Base-by-base conservation (phyloP, 1,140 invertebrate species). In the Antheraea pernyi region DNA sequence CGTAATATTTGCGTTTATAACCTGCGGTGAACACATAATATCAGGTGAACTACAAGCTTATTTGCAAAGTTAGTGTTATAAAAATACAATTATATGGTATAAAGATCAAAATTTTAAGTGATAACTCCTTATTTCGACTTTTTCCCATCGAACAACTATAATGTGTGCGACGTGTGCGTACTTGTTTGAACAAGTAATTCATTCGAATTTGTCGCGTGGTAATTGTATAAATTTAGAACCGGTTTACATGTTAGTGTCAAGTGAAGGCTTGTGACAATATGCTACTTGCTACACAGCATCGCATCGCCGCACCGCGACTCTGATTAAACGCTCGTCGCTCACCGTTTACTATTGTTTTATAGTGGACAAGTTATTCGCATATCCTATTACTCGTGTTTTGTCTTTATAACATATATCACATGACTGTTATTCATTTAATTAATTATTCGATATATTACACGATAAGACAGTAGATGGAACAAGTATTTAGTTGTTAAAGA, bases 211-310 rank as follows among this genome's bases (percentile, higher is more conserved):
- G 61, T 63, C 30, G n/a, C 61, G 30, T 37, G 76, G 46, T 42
- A 68, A 71, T 68, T 59, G 69, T 71, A 65, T 63, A 19, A 62
- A 65, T 42, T 67, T 65, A 63, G 59, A 66, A 75, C 75, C 72
- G 73, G 75, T 77, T 75, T 66, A 59, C 64, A 60, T 48, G 22
- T 59, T 67, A 67, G 79, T 78, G 76, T 77, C 73, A 74, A 73
- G 71, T 79, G 76, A 46, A 68, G 19, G 65, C 42, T 75, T 81
- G 80, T 84, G 81, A 77, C 80, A 80, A 82, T 78, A 80, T 46
- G 79, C 77, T 81, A 79, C 82, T 76, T 77, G 73, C 36, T 11
- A n/a, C 59, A 7, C 8, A 0, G 39, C 39, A 42, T 3, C 0
- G 39, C 7, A 11, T 16, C 16, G 13, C 46, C 7, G 0, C 19